A percentile compares a stretch with the other conserved stretches of the same genome.
Conservation (phyloP, 2,113 vertebrate species). For the Porphyrio hochstetteri region DNA sequence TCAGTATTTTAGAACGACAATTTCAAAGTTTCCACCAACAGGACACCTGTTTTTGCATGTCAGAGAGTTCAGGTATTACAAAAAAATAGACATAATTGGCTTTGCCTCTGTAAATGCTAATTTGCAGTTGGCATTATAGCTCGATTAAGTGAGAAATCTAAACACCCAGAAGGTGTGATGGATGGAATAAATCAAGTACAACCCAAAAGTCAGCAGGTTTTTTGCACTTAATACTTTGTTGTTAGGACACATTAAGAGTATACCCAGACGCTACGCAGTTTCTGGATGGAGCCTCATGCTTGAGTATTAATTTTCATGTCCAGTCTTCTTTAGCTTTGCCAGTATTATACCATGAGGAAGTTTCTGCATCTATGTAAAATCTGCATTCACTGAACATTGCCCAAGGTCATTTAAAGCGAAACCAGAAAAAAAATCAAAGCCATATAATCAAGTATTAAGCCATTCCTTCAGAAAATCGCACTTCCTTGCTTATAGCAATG, state of each 20-base stretch:
- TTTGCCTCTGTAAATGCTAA: background rate
- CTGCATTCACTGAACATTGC: slow-evolving; percentile 1
- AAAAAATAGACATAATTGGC: background rate
- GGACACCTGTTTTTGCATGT: background rate
- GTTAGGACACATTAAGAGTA: background rate
- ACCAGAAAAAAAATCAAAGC: background rate
- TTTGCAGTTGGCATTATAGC: background rate
- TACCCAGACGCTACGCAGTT: background rate
- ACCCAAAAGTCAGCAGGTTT: slow-evolving; percentile 9
- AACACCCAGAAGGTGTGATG: background rate
- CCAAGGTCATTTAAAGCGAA: background rate
- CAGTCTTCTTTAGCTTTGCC: background rate
- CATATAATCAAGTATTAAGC: slow-evolving; percentile 14
- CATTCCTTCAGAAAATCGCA: slow-evolving; percentile 10
- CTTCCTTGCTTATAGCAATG: slow-evolving; percentile 17
- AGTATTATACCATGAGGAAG: background rate
- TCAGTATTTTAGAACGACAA: background rate
- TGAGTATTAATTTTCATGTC: background rate
- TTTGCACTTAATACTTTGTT: background rate
- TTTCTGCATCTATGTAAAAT: background rate
- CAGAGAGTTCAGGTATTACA: background rate
- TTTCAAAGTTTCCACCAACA: background rate
- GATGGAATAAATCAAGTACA: slow-evolving; percentile 32
- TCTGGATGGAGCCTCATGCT: background rate
- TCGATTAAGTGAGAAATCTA: background rate